phyloP scores from a whole-genome alignment of 2,113 vertebrate genomes.

The Leptosomus discolor region DNA sequence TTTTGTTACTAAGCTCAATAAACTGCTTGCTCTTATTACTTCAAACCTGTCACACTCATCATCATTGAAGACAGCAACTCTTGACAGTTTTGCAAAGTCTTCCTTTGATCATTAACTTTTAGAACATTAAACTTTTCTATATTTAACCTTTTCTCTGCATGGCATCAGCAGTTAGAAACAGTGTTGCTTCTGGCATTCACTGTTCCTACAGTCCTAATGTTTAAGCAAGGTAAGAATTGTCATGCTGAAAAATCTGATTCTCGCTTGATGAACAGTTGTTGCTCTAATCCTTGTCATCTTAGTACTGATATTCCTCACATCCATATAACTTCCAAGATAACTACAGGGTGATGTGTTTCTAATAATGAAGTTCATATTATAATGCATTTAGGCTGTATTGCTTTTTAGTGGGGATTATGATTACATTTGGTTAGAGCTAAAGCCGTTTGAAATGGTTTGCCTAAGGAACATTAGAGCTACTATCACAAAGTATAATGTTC shows the following conservation, averaged over 20 bases:
- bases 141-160: constrained; percentile 20
- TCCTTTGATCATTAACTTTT: constrained; percentile 51
- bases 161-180: constrained; percentile 18
- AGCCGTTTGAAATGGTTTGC: neutral
- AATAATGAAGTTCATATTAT: neutral
- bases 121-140: constrained; percentile 30
- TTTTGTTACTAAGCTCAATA: constrained; percentile 36
- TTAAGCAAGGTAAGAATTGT: neutral
- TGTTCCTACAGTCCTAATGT: neutral
- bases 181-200: neutral
- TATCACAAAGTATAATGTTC: neutral
- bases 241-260: neutral
- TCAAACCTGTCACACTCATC: constrained; percentile 13
- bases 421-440: neutral
- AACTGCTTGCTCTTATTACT: constrained; percentile 54
- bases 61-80: constrained; percentile 18
- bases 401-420: neutral
- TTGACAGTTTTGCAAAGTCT: constrained; percentile 42
- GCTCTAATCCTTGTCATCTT: neutral
- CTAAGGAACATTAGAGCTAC: neutral
- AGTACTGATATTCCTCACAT: neutral
- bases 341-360: neutral
- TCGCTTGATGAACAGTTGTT: neutral
- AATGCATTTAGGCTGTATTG: neutral
- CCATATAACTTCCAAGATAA: neutral